Base-by-base conservation (phyloP, 2,888 invertebrate genomes). In the Himalopsyche anomala region DNA sequence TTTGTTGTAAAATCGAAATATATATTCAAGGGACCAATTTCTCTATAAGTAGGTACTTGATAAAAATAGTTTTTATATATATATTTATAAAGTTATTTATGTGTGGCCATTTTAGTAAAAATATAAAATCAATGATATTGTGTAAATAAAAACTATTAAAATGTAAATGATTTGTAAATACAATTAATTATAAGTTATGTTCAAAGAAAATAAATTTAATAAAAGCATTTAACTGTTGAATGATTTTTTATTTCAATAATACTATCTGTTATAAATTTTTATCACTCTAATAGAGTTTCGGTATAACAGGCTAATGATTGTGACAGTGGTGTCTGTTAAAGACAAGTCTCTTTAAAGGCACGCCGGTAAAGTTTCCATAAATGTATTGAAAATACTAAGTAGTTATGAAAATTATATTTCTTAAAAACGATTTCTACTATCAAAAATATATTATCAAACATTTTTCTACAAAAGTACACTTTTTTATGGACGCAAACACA, bases 131-230 rank as follows among this genome's bases (percentile, higher is more conserved):
- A 74, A 74, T 74, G 74, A 74, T 74, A 74, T 74, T 38, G 38
- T 74, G 74, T 74, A 74, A 19, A 74, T 74, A 74, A 28, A 28
- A 74, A 36, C 36, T 36, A 38, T 36, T 9, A 38, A 4, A 36
- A 38, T 74, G 38, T 74, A 74, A 74, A 74, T 74, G 74, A 74
- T 74, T 28, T 74, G 74, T 74, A 74, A 74, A 74, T 74, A 74
- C 3, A 74, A 74, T 74, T 74, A 74, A 36, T 74, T 28, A 36
- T 74, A 74, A 74, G 36, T 9, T 36, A 36, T 74, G 28, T 74
- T 74, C 74, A 74, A 74, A 74, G 38, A 12, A 74, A 74, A 74
- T 74, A 36, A 74, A 62, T 62, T 62, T 62, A 62, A 74, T 74
- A 74, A 74, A 74, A 74, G 74, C 74, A 74, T 74, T 74, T 74